A percentile compares a stretch with the other conserved stretches of the same genome.
phyloP scores from a whole-genome alignment of 1,140 invertebrate species.

The Drosophila ficusphila region DNA sequence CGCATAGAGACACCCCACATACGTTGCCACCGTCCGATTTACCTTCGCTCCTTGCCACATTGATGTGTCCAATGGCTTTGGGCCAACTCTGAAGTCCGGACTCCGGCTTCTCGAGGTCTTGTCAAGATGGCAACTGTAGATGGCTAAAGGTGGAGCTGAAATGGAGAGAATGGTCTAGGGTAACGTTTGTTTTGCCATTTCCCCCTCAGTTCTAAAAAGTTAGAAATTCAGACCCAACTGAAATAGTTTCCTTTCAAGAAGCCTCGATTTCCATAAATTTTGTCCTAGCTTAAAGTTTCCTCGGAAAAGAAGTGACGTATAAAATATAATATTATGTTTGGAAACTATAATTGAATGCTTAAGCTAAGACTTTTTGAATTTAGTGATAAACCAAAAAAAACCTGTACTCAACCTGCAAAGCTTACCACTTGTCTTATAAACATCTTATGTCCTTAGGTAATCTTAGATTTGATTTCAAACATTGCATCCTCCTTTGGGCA shows the following conservation, averaged over 20 bases:
- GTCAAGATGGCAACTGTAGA: slow-evolving; percentile 1
- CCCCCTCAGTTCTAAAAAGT: not conserved
- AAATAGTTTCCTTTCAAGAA: not conserved
- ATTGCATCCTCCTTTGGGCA: not conserved
- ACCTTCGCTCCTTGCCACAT: not conserved
- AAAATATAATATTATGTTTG: too few species aligned
- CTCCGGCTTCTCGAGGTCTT: not conserved
- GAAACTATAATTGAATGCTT: too few species aligned
- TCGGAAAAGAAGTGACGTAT: too few species aligned
- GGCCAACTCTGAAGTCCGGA: not conserved
- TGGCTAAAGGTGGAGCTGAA: not conserved
- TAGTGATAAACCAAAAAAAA: too few species aligned
- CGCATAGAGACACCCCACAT: slow-evolving; percentile 55
- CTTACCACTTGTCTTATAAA: not conserved
- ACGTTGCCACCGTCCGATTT: not conserved
- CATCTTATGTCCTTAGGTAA: not conserved
- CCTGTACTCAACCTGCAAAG: too few species aligned
- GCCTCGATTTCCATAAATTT: not conserved
- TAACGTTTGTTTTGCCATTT: too few species aligned
- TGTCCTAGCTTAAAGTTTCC: not conserved
- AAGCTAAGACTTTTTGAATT: too few species aligned
- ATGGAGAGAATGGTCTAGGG: not conserved
- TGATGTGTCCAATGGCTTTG: slow-evolving; percentile 35
- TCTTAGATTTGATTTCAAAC: not conserved
- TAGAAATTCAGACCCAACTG: not conserved